Conservation (phyloP, 2,113 vertebrate species). For the Ammodytes marinus region DNA sequence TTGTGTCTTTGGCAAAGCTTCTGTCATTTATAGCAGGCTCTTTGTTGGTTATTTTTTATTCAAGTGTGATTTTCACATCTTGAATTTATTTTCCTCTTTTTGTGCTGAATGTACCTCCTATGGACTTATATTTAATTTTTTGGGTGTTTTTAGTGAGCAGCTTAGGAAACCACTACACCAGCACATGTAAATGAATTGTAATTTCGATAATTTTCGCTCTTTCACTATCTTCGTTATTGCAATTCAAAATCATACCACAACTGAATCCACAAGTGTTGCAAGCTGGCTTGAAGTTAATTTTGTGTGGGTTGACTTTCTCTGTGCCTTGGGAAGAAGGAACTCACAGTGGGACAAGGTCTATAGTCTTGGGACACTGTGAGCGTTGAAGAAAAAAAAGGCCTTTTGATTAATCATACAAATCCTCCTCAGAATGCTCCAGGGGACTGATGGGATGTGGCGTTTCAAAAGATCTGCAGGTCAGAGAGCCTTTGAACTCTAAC, state of each 20-base stretch:
- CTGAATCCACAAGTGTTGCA: slow-evolving; percentile 7
- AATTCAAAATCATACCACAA: neutral
- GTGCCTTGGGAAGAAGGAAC: slow-evolving; percentile 10
- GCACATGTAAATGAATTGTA: neutral
- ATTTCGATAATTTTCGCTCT: neutral
- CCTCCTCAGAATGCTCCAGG: slow-evolving; percentile 68
- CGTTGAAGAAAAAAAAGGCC: neutral
- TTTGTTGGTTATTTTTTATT: neutral
- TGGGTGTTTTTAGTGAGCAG: neutral
- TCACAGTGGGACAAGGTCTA: slow-evolving; percentile 10
- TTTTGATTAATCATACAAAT: slow-evolving; percentile 79
- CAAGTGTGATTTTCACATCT: neutral
- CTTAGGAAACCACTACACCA: neutral
- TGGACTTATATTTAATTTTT: neutral
- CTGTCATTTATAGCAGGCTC: neutral
- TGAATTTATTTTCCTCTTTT: neutral
- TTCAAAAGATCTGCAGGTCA: slow-evolving; percentile 79
- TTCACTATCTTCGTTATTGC: neutral
- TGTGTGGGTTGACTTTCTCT: slow-evolving; percentile 20
- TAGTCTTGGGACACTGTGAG: slow-evolving; percentile 32
- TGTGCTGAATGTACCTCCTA: neutral
- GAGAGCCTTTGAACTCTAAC: slow-evolving; percentile 78
- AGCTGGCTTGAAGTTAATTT: slow-evolving; percentile 32
- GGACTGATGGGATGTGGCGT: slow-evolving; percentile 79
- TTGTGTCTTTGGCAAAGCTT: neutral